These are phyloP conservation scores for Agonopterix subpropinquella DNA, from an alignment of 2,888 invertebrate species.

Conservation along the genomic window DNA sequence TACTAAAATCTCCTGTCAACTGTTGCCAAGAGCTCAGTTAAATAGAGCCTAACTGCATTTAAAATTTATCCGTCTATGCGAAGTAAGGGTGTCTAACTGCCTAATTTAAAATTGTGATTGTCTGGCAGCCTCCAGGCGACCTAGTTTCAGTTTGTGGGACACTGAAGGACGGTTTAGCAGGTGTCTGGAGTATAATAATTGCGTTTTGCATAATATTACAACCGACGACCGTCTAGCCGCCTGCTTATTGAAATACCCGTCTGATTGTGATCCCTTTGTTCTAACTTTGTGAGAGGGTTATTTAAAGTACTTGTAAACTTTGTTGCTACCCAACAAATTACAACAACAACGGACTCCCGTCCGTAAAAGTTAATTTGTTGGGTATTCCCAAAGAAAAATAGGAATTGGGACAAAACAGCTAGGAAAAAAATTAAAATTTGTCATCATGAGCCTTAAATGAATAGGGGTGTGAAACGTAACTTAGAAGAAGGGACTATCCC, in stretches of 20 bases:
- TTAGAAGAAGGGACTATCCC: too few species aligned
- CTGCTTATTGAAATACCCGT: slow-evolving; percentile 23
- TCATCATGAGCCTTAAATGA: too few species aligned
- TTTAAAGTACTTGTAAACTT: too few species aligned
- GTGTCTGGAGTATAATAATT: slow-evolving; percentile 48
- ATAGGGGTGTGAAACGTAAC: too few species aligned
- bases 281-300: not conserved
- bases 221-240: slow-evolving; percentile 51
- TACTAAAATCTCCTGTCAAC: slow-evolving; percentile 16
- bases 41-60: slow-evolving; percentile 7
- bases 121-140: slow-evolving; percentile 63
- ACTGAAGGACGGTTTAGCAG: slow-evolving; percentile 56
- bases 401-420: too few species aligned
- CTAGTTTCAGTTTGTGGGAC: slow-evolving; percentile 62
- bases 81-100: slow-evolving; percentile 51
- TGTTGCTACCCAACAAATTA: too few species aligned
- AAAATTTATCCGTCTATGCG: slow-evolving; percentile 18
- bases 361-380: too few species aligned
- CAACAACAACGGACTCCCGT: too few species aligned
- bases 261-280: too few species aligned
- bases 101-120: slow-evolving; percentile 72
- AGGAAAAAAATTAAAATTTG: too few species aligned
- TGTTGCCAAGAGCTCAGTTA: slow-evolving; percentile 16
- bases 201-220: slow-evolving; percentile 57
- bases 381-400: too few species aligned